Base-by-base conservation (phyloP, 2,113 vertebrate species). In the Phyllostomus hastatus region DNA sequence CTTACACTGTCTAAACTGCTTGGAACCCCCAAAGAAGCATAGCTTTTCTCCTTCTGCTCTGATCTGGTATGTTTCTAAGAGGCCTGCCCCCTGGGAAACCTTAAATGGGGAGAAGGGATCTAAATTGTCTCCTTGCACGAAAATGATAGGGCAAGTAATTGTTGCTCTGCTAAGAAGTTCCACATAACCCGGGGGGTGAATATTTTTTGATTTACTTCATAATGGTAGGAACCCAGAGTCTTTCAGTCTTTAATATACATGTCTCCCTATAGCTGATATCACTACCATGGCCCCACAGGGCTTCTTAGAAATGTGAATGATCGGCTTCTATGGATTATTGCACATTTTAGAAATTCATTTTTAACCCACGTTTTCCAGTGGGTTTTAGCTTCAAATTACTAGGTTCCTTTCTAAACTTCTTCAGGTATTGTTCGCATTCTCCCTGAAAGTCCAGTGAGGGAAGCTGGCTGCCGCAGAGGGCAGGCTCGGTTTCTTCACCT, bases 401-500 rank as follows among this genome's bases (percentile, higher is more conserved):
- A 35, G 59, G 64, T 95, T 95, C 50, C 50, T 88, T 88, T 84
- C 50, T 72, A 52, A 81, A 75, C 26, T 14, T 46, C 28, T 17
- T 43, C 20, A 52, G 41, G 26, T 76, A 6, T 52, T 89, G 85
- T 59, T 17, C 80, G 48, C 26, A 28, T 78, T 54, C 28, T 50
- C 75, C 28, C 73, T 61, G 61, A 84, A 90, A 86, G 83, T n/a
- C 2, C 2, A 54, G 67, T 6, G 33, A 24, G 31, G 28, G 76
- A 95, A 95, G 84, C 38, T 64, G 95, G 78, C 88, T 94, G 88
- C 54, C 81, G 78, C 95, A 69, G 75, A 94, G 85, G 94, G 94
- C 72, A 86, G 0, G 2, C 76, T 95, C 78, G 50, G 86, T 96
- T 97, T 97, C 98, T 97, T 98, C 97, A 98, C 98, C 98, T 98